These are phyloP conservation scores for Hypomecis punctinalis DNA, from an alignment of 2,888 invertebrate genomes.

Conservation along the genomic window DNA sequence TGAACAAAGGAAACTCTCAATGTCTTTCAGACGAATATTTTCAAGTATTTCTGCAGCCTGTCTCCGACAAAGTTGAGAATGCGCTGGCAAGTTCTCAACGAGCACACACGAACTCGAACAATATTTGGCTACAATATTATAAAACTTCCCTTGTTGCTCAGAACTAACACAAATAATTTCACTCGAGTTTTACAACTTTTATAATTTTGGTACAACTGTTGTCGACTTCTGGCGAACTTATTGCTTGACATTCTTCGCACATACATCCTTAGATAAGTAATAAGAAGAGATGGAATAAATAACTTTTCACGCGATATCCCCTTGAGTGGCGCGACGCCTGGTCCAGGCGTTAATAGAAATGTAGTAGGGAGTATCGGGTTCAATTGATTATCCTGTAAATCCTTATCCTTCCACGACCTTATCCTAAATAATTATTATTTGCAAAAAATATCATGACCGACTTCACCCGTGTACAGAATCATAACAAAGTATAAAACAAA, in stretches of 20 bases:
- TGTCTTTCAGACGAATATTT: neutral
- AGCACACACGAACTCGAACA: slow-evolving; percentile 25
- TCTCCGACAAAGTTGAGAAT: slow-evolving; percentile 19
- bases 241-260: slow-evolving; percentile 12
- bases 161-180: slow-evolving; percentile 27
- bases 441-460: too few relatives aligned
- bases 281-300: neutral
- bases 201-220: slow-evolving; percentile 27
- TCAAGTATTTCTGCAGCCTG: neutral
- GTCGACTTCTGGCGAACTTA: slow-evolving; percentile 9
- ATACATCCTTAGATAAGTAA: too few relatives aligned
- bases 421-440: too few relatives aligned
- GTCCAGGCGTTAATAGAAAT: too few relatives aligned
- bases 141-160: slow-evolving; percentile 29
- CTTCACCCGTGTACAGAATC: too few relatives aligned
- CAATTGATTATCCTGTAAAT: too few relatives aligned
- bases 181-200: slow-evolving; percentile 27
- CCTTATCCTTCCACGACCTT: too few relatives aligned
- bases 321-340: too few relatives aligned
- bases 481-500: too few relatives aligned
- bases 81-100: slow-evolving; percentile 21
- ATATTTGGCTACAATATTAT: slow-evolving; percentile 31
- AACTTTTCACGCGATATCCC: neutral
- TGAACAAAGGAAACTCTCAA: too few relatives aligned
- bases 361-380: too few relatives aligned